Evolutionary conservation across 30 jellyfish, hydroid and myxozoan genomes (phyloP).

Genomic region (Turritopsis rubra): DNA sequence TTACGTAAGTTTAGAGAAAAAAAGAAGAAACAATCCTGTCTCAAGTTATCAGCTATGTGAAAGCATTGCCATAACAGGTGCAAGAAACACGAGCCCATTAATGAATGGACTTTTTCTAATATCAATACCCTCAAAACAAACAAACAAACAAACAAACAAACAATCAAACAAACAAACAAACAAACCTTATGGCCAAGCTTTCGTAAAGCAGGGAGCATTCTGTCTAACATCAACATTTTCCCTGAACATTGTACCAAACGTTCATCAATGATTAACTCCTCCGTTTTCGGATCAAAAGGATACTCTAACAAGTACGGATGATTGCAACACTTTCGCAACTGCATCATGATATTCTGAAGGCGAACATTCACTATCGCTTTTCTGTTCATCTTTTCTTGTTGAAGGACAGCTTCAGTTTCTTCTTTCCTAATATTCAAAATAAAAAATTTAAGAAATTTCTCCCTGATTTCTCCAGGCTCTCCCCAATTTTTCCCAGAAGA

Average conservation of each 20-base stretch:
- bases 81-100: too few species aligned
- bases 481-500: too few species aligned
- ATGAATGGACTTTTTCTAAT: too few species aligned
- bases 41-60: too few species aligned
- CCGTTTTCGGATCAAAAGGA: constrained; percentile 73
- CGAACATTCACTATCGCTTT: constrained; percentile 48
- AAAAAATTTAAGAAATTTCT: too few species aligned
- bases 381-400: constrained; percentile 23
- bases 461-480: too few species aligned
- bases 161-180: too few species aligned
- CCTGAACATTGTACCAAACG: constrained; percentile 57
- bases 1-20: too few species aligned
- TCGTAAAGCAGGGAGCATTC: constrained; percentile 66
- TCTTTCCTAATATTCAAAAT: constrained; percentile 34
- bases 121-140: too few species aligned
- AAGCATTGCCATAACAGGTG: too few species aligned
- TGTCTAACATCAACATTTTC: constrained; percentile 69
- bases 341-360: constrained; percentile 62
- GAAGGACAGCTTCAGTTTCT: constrained; percentile 8
- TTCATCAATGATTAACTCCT: constrained; percentile 54
- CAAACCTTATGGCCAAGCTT: constrained; percentile 85
- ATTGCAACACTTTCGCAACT: constrained; percentile 80
- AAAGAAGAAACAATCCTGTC: too few species aligned
- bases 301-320: constrained; percentile 87
- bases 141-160: too few species aligned